Evolutionary conservation across 2,888 invertebrate genomes (phyloP), one percentile per base, ranked within the genome.

Genomic region (Isoperla grammatica): DNA sequence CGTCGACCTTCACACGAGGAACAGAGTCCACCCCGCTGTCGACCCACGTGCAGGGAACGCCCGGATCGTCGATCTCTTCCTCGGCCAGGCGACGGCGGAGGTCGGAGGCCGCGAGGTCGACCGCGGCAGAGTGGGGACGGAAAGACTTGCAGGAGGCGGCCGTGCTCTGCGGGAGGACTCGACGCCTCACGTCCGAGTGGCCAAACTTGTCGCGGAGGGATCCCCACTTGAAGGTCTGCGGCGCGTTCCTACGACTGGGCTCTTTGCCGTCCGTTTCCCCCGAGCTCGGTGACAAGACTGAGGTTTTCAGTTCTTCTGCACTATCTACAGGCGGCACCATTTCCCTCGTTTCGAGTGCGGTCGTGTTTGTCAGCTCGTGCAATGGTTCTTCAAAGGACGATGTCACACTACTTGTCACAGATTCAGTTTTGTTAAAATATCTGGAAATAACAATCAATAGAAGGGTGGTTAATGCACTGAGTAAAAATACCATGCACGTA

Each of bases 201-300:
- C 50, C 15, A 46, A 61, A 59, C 43, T 53, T 56, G 22, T 59
- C 56, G 11, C 56, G 42, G 3, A 54, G 56, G 9, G 56, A 56
- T 43, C 42, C 37, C 56, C 58, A 61, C 23, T 57, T 57, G 46
- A 61, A 57, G 2, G 48, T 19, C 12, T 20, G 15, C 22, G 12
- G n/a, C 50, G 5, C n/a, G 8, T 29, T 29, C 8, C 8, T 29
- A 8, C 4, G 29, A 29, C 29, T 8, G 4, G 4, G 29, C 29
- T 29, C 8, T 29, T 29, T 29, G 5, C 8, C 29, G 8, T 8
- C 29, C 29, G 8, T 6, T 8, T 29, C 29, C 4, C 4, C 29
- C 29, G n/a, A n/a, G n/a, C n/a, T n/a, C n/a, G n/a, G n/a, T n/a
- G n/a, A n/a, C n/a, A n/a, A n/a, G n/a, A n/a, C n/a, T n/a, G n/a